Evolutionary conservation across 2,888 invertebrate genomes (phyloP), one percentile per base, ranked within the genome.

Genomic region (Orchesellides sinensis): DNA sequence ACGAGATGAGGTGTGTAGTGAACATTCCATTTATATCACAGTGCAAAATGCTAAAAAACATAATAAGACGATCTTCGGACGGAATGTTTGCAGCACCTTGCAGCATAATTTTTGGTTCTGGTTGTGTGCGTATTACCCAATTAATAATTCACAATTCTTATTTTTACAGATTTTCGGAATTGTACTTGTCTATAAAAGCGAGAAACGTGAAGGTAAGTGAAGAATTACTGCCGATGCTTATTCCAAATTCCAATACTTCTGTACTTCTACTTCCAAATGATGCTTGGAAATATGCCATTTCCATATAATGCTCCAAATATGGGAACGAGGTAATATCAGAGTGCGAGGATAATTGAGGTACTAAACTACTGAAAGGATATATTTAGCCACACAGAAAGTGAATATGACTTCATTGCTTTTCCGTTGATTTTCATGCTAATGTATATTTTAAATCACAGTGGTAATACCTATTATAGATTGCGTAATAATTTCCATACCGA

Each of bases 181-280:
- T 87, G 73, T 88, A 86, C 56, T 27, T 65, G 19, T 65, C 29
- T 47, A 56, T 83, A 61, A 86, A 87, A 65, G 35, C 61, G n/a
- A 72, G 74, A 45, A 82, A 83, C 52, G 8, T 63, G 2, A 10
- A 47, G 14, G 49, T 82, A 65, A 82, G 83, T 21, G 17, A 45
- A 10, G 85, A 88, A 65, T 45, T 88, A 21, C 59, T 79, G 21
- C 87, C 85, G 17, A 84, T 86, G 79, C 49, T 88, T 17, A 79
- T 87, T 63, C 88, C n/a, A n/a, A n/a, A n/a, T n/a, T n/a, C n/a
- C 88, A 56, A 70, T 84, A 68, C 70, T 88, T 4, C 68, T 87
- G 17, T 72, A 85, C 32, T 87, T 88, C 70, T 86, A 78, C 49
- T 63, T 73, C 35, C 85, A 88, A 73, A 70, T 78, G 66, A 32